Base-by-base conservation (phyloP, 2,888 invertebrate species). In the Tipula lateralis region DNA sequence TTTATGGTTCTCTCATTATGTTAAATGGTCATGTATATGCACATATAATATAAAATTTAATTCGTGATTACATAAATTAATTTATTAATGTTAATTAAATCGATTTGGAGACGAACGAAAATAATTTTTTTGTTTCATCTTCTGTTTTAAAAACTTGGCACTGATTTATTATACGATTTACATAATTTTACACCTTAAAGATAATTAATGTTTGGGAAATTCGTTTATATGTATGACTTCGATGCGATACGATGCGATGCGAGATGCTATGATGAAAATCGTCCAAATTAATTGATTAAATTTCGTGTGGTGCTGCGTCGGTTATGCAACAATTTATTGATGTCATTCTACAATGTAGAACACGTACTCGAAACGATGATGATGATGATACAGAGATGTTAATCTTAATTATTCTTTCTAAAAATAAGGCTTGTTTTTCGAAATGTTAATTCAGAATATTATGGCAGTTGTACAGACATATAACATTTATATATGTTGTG, bases 141-240 rank as follows among this genome's bases (percentile, higher is more conserved):
- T 50, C 44, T 16, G 44, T 16, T 50, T 50, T 50, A 50, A 19
- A 39, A n/a, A 66, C n/a, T 66, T 66, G 66, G 9, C 24, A 0
- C 24, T 66, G 66, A 66, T 66, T 66, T 66, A 66, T 66, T 66
- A 24, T 24, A 66, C 13, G 24, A 66, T 66, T 66, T 66, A 66
- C 66, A 66, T 66, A 66, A 66, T 66, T 66, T 66, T 66, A 66
- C 66, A 66, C 66, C 66, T 66, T 24, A 66, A 19, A 66, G 7
- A 66, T 66, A 66, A 66, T 66, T 66, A 66, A 66, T 66, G 66
- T 66, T 66, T 66, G 66, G 66, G 66, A 66, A 66, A 66, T 66
- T 66, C 24, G 66, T 66, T 32, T 32, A 32, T 32, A 44, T 44
- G 16, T 6, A 6, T 44, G 44, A 44, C 16, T 44, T 44, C 9